Conservation (phyloP, 1,140 invertebrate genomes). For the Brachionus rotundiformis region DNA sequence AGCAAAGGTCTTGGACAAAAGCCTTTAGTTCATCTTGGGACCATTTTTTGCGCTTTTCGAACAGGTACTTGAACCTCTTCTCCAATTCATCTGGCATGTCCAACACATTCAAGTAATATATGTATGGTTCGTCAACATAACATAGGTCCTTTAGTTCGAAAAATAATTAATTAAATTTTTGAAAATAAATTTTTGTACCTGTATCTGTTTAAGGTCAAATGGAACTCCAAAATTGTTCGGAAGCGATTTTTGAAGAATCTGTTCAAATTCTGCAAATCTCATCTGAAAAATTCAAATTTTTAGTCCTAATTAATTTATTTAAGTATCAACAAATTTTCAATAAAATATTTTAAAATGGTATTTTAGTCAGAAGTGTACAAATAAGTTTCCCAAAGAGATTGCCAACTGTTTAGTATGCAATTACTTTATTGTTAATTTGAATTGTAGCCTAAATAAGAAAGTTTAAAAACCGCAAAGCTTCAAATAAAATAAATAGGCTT, state of each 20-base stretch:
- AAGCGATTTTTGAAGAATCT: slow-evolving; percentile 31
- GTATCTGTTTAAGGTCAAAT: background rate
- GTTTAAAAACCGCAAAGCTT: no score
- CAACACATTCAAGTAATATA: slow-evolving; percentile 38
- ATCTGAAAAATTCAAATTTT: slow-evolving; percentile 7
- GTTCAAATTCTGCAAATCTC: slow-evolving; percentile 22
- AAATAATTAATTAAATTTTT: background rate
- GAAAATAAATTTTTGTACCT: background rate
- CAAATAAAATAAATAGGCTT: no score
- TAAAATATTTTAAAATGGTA: no score
- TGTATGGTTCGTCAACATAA: slow-evolving; percentile 32
- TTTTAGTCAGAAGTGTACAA: no score
- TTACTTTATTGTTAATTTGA: no score
- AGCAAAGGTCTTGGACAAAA: slow-evolving; percentile 36
- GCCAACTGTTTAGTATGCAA: no score
- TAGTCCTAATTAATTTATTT: no score
- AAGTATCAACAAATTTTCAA: no score
- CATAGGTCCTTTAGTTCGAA: background rate
- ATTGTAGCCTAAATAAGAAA: no score
- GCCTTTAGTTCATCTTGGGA: slow-evolving; percentile 7
- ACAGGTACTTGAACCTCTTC: slow-evolving; percentile 35
- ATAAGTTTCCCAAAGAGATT: no score
- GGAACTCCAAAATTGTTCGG: background rate
- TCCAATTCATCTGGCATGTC: slow-evolving; percentile 45
- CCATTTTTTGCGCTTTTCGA: slow-evolving; percentile 48